Evolutionary conservation across 2,113 vertebrate species (phyloP).

Genomic region (Trematocara macrostoma): DNA sequence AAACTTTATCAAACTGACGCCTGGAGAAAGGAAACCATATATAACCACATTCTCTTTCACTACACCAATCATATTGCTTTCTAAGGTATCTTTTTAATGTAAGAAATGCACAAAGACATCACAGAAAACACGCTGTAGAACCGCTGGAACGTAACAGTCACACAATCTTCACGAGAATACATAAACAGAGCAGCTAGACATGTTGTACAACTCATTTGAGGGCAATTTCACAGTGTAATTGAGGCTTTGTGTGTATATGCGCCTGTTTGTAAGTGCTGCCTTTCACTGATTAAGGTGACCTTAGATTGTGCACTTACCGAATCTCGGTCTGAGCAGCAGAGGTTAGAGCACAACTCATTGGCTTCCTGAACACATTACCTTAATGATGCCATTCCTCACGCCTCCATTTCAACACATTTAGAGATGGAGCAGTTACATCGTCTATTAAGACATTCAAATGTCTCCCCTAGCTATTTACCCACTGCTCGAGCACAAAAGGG

Average conservation of each 20-base stretch:
- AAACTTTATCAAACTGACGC: background rate
- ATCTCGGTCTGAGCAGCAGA: slow-evolving; percentile 51
- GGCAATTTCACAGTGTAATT: slow-evolving; percentile 44
- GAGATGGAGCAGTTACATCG: slow-evolving; percentile 41
- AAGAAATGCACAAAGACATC: slow-evolving; percentile 5
- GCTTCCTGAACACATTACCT: slow-evolving; percentile 63
- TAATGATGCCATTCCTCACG: slow-evolving; percentile 64
- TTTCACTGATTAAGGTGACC: slow-evolving; percentile 59
- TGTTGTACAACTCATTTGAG: slow-evolving; percentile 36
- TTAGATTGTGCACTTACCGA: slow-evolving; percentile 48
- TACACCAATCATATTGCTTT: slow-evolving; percentile 10
- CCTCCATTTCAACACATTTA: slow-evolving; percentile 51
- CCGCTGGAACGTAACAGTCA: slow-evolving; percentile 7
- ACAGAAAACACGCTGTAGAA: slow-evolving; percentile 5
- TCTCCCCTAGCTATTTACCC: slow-evolving; percentile 53
- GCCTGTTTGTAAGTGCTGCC: slow-evolving; percentile 23
- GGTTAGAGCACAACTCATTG: slow-evolving; percentile 54
- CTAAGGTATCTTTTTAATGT: background rate
- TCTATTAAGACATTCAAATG: slow-evolving; percentile 65
- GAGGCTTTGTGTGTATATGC: slow-evolving; percentile 23
- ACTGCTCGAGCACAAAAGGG: slow-evolving; percentile 35
- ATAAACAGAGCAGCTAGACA: slow-evolving; percentile 22
- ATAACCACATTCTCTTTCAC: slow-evolving; percentile 20
- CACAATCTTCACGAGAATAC: slow-evolving; percentile 5
- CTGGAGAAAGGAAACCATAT: slow-evolving; percentile 1